Evolutionary conservation across 35 echinoderm and acorn worm genomes (phyloP).

Genomic region (Hemicentrotus pulcherrimus): DNA sequence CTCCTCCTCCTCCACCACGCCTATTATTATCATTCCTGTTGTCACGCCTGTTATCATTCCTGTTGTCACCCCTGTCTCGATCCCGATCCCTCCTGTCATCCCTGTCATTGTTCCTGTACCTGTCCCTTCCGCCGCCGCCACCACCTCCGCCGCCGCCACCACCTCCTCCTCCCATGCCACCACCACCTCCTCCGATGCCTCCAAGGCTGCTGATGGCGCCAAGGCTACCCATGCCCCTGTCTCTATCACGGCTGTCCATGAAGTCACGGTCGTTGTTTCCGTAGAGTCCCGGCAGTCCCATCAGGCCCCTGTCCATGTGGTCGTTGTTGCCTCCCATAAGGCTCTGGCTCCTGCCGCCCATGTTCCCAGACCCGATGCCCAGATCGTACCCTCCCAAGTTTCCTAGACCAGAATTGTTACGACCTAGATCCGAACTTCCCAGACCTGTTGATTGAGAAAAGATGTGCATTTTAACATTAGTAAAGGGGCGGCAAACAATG

Average conservation of each 20-base stretch:
- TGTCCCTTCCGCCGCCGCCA: conserved; percentile 51
- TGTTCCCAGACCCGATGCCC: conserved; percentile 23
- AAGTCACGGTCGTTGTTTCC: not conserved
- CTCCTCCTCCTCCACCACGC: conserved; percentile 60
- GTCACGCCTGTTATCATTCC: conserved; percentile 38
- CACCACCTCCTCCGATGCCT: not conserved
- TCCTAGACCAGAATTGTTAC: conserved; percentile 49
- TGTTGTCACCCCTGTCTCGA: conserved; percentile 60
- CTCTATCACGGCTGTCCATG: conserved; percentile 16
- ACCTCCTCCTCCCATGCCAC: conserved; percentile 20
- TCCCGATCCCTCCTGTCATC: conserved; percentile 39
- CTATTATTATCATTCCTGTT: conserved; percentile 55
- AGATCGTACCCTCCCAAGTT: conserved; percentile 32
- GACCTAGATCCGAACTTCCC: conserved; percentile 37
- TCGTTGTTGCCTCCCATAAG: conserved; percentile 13
- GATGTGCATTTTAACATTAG: not conserved
- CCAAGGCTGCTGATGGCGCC: not conserved
- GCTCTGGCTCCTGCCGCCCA: conserved; percentile 44
- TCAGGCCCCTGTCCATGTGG: conserved; percentile 24
- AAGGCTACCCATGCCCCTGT: not conserved
- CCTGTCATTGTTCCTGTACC: not conserved
- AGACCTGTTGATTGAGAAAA: not conserved
- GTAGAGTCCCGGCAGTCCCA: conserved; percentile 19
- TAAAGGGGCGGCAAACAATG: not conserved
- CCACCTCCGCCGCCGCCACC: conserved; percentile 33